These are phyloP conservation scores for Artemia sinica DNA, from an alignment of 2,888 invertebrate genomes.

Conservation along the genomic window DNA sequence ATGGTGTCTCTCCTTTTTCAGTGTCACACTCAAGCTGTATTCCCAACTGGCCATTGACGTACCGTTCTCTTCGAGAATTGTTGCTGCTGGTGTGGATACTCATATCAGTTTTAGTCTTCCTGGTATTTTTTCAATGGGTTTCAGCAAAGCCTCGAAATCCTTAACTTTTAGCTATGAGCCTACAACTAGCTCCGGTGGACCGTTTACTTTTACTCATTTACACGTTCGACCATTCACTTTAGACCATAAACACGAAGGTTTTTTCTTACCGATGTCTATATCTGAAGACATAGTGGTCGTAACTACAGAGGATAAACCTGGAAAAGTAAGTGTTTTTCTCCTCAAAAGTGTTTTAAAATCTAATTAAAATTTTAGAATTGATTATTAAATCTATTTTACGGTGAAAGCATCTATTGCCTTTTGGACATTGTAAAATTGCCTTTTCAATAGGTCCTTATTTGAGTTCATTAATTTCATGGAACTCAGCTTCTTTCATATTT, in stretches of 20 bases:
- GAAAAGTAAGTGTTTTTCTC: neutral
- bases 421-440: too few species aligned
- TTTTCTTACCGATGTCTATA: constrained; percentile 3
- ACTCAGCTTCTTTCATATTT: too few species aligned
- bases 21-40: constrained; percentile 12
- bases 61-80: constrained; percentile 18
- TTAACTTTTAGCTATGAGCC: constrained; percentile 16
- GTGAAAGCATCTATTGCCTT: too few species aligned
- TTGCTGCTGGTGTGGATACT: constrained; percentile 19
- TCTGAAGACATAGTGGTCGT: neutral
- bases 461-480: too few species aligned
- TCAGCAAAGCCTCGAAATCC: neutral
- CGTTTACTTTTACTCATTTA: constrained; percentile 15
- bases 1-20: neutral
- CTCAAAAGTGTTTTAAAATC: neutral
- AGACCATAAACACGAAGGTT: constrained; percentile 17
- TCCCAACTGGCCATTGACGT: constrained; percentile 19
- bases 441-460: too few species aligned
- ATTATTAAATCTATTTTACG: too few species aligned
- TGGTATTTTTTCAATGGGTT: constrained; percentile 17
- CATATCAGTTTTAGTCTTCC: constrained; percentile 17
- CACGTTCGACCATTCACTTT: constrained; percentile 19
- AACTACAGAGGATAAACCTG: neutral
- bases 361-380: too few species aligned
- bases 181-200: constrained; percentile 13